Base-by-base conservation (phyloP, 2,113 vertebrate species). In the Cyprinodon brontotheroides region DNA sequence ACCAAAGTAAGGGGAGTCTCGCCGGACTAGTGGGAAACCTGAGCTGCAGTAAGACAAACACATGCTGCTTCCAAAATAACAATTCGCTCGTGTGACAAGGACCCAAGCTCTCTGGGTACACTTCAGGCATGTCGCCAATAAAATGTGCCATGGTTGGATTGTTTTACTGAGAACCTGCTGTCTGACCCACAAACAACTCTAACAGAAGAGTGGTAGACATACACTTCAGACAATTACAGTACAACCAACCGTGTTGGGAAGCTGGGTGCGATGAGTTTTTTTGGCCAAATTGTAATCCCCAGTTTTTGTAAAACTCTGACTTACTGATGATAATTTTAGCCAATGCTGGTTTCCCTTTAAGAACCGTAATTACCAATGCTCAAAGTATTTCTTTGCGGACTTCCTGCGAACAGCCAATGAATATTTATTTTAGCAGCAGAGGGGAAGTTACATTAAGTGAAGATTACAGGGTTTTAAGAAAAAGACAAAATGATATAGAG, bases 11-110 rank as follows among this genome's bases (percentile, higher is more conserved):
- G 81, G n/a, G 66, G 70, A 80, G 83, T 78, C 61, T 14, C 70
- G 29, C 65, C 76, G 74, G 89, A 70, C 75, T 79, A 75, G 72
- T 75, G 77, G 75, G 95, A 95, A 96, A 96, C 82, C 82, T 0
- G 92, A 96, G 91, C 90, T 87, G 83, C 79, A 84, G 89, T 83
- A 93, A 94, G 89, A 94, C 95, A 95, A 95, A 95, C 95, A 95
- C 91, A 90, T 93, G 94, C 89, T 90, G 92, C 91, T 82, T 95
- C 94, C 94, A 94, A 95, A 96, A 95, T 93, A 96, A 93, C 94
- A 95, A 93, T 92, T 85, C 82, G 77, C 91, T 81, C 78, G 81
- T 90, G 89, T 90, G 93, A 82, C 91, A 77, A 81, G 65, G 72
- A 69, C 92, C 80, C 83, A 53, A 79, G 69, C 53, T 47, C 62